Evolutionary conservation across 1,140 invertebrate species (phyloP).

Genomic region (Argopecten irradians): DNA sequence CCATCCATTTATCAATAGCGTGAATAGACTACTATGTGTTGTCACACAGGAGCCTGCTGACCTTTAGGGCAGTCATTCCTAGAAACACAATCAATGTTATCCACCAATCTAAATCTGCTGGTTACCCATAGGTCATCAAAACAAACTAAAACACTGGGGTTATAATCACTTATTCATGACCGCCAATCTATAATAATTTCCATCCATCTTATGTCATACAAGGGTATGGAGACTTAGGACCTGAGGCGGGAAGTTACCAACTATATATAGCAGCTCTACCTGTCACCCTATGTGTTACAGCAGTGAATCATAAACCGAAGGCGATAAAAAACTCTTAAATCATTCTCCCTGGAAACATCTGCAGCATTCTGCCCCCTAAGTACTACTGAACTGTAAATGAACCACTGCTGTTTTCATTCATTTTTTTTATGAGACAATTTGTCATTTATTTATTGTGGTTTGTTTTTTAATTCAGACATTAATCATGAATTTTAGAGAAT

Average conservation of each 20-base stretch:
- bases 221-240: not conserved
- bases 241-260: not conserved
- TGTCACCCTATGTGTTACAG: not conserved
- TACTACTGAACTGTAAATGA: not conserved
- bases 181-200: not conserved
- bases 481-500: no score
- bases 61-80: conserved; percentile 15
- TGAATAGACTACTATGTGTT: not conserved
- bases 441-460: no score
- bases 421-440: no score
- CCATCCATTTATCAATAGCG: not conserved
- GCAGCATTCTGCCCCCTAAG: not conserved
- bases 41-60: not conserved
- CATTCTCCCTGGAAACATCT: not conserved
- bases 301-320: not conserved
- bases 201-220: not conserved
- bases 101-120: not conserved
- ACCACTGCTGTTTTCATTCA: no score
- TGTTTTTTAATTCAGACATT: no score
- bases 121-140: not conserved
- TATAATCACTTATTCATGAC: conserved; percentile 1
- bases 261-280: not conserved
- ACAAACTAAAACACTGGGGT: not conserved
- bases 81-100: not conserved
- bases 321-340: not conserved